phyloP scores from a whole-genome alignment of 2,888 invertebrate species.

The Lasioglossum villosulum region DNA sequence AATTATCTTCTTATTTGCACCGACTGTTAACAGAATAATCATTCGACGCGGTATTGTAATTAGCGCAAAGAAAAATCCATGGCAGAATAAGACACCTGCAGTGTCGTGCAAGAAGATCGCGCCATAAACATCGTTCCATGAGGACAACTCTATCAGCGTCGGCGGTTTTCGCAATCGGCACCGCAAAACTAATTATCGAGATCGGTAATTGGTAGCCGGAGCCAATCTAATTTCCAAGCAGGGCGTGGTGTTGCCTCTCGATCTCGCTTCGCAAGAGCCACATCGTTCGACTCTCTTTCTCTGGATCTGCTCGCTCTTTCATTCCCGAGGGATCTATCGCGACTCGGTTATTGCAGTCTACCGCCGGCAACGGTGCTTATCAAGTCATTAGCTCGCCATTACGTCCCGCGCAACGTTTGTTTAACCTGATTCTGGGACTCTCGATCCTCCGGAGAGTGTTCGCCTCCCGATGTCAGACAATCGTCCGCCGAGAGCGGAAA shows the following conservation, averaged over 20 bases:
- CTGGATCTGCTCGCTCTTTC: conserved; percentile 42
- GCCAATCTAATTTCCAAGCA: conserved; percentile 56
- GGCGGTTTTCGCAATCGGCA: conserved; percentile 59
- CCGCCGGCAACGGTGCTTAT: conserved; percentile 69
- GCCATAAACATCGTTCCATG: neutral
- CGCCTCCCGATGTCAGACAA: conserved; percentile 39
- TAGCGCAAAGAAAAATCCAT: neutral
- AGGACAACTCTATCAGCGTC: conserved; percentile 25
- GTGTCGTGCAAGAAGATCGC: conserved; percentile 1
- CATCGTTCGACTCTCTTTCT: conserved; percentile 45
- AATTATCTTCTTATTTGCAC: conserved; percentile 9
- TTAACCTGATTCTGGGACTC: conserved; percentile 65
- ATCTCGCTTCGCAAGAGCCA: conserved; percentile 33
- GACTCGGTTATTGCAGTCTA: conserved; percentile 53
- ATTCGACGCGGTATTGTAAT: neutral
- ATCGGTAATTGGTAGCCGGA: conserved; percentile 52
- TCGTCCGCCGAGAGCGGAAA: conserved; percentile 30
- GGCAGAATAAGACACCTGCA: conserved; percentile 7
- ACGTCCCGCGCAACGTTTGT: conserved; percentile 68
- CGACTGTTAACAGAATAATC: conserved; percentile 1
- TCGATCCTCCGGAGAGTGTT: conserved; percentile 33
- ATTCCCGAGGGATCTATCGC: conserved; percentile 49
- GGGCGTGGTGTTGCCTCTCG: conserved; percentile 57
- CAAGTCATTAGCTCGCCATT: conserved; percentile 75
- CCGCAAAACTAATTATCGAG: conserved; percentile 66